Evolutionary conservation across 1,140 invertebrate genomes (phyloP).

Genomic region (Trichonephila clavipes): DNA sequence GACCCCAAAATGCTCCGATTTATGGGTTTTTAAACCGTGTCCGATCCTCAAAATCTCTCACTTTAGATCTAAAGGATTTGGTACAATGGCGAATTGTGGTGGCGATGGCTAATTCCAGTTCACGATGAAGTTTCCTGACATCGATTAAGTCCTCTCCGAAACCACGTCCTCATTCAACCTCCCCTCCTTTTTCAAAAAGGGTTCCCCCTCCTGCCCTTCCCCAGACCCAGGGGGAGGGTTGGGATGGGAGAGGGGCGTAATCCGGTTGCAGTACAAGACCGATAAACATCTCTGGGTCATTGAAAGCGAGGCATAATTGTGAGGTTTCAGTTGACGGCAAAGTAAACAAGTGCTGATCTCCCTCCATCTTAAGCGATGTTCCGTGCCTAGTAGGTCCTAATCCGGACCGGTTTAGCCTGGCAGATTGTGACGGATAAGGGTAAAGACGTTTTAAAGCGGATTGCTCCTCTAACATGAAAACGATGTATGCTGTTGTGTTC

Average conservation of each 20-base stretch:
- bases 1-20: not conserved
- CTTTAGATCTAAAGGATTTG: conserved; percentile 70
- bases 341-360: conserved; percentile 65
- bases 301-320: conserved; percentile 58
- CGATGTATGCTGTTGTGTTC: not conserved
- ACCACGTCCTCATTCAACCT: not conserved
- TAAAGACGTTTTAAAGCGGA: conserved; percentile 68
- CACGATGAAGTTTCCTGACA: conserved; percentile 62
- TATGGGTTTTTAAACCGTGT: conserved; percentile 47
- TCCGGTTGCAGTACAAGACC: conserved; percentile 73
- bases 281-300: conserved; percentile 70
- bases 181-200: not conserved
- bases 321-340: conserved; percentile 58
- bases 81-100: conserved; percentile 44
- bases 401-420: not conserved
- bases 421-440: conserved; percentile 68
- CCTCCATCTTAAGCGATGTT: not conserved
- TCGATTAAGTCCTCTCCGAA: conserved; percentile 66
- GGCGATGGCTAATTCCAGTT: conserved; percentile 40
- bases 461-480: conserved; percentile 19
- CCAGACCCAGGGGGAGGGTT: not conserved
- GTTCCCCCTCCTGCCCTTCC: not conserved
- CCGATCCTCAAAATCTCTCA: conserved; percentile 70
- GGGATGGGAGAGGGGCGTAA: conserved; percentile 32
- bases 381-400: not conserved